Conservation (phyloP, 1,140 invertebrate species). For the Campoletis sonorensis region DNA sequence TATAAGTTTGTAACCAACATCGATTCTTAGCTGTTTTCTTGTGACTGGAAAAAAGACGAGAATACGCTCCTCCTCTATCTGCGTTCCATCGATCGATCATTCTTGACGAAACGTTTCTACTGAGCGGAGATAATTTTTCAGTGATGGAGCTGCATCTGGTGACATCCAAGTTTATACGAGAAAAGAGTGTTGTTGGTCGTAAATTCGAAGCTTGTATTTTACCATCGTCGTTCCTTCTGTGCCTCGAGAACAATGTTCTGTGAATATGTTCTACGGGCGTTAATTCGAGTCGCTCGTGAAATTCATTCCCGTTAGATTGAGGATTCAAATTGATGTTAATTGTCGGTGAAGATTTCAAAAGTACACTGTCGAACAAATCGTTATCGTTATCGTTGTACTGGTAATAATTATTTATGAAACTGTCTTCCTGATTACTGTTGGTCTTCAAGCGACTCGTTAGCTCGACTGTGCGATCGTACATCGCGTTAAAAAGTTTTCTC, state of each 20-base stretch:
- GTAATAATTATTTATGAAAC: constrained; percentile 27
- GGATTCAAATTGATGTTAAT: constrained; percentile 61
- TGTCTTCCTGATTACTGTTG: background rate
- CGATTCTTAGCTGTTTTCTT: constrained; percentile 40
- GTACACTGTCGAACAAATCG: constrained; percentile 50
- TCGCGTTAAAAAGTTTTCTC: constrained; percentile 52
- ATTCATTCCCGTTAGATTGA: constrained; percentile 45
- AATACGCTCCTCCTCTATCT: constrained; percentile 34
- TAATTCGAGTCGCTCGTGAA: constrained; percentile 59
- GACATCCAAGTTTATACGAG: constrained; percentile 66
- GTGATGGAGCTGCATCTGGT: constrained; percentile 47
- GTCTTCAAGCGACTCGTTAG: constrained; percentile 19
- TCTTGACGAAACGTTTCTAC: constrained; percentile 31
- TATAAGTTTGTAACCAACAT: constrained; percentile 41
- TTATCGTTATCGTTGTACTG: constrained; percentile 15
- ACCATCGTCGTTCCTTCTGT: constrained; percentile 52
- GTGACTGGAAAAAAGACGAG: constrained; percentile 39
- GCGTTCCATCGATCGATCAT: constrained; percentile 41
- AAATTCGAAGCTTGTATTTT: constrained; percentile 34
- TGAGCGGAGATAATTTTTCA: constrained; percentile 44
- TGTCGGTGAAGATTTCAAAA: constrained; percentile 64
- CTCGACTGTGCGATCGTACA: constrained; percentile 35
- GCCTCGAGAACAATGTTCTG: constrained; percentile 64
- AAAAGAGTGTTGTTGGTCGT: constrained; percentile 56
- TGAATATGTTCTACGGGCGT: constrained; percentile 66